Evolutionary conservation across 2,888 invertebrate genomes (phyloP), one percentile per base, ranked within the genome.

Genomic region (Tubiluchus corallicola): DNA sequence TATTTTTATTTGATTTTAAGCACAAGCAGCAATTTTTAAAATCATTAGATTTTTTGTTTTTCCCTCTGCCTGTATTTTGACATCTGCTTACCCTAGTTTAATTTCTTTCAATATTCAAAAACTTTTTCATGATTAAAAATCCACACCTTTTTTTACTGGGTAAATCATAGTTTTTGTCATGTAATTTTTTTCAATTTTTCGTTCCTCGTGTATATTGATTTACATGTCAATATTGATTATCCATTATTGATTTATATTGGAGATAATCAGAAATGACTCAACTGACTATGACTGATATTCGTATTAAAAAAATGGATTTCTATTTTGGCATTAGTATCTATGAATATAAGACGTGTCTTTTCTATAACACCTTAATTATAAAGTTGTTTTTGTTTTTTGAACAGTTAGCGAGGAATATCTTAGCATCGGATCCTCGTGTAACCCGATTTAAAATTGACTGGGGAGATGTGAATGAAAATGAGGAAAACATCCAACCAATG

Each of bases 401-500:
- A n/a, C 54, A 66, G 74, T 69, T 77, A 13, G 71, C 74, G 38
- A 70, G 83, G 52, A 83, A 82, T 64, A 82, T 84, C 48, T 64
- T 84, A 21, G 85, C 83, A 0, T 80, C 83, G 2, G 82, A 87
- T 65, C 94, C 94, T 0, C 71, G 94, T 57, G 94, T 96, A 2
- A 96, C 94, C 2, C 73, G 83, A 52, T 94, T 94, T 64, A 92
- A 92, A 68, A 94, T 94, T 42, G 90, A 94, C 60, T 96, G 94
- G 94, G 90, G 66, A 47, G 64, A 66, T 47, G 55, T 54, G 45
- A 49, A 46, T 3, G 49, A 44, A 13, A 47, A 47, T 3, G 46
- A 47, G 4, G 38, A 47, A 39, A 29, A 29, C 29, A n/a, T 29
- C 29, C 29, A 29, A n/a, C 29, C 29, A 29, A n/a, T n/a, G n/a